A percentile compares a stretch with the other conserved stretches of the same genome.
phyloP scores from a whole-genome alignment of 2,113 vertebrate species.

The Hiodon alosoides region DNA sequence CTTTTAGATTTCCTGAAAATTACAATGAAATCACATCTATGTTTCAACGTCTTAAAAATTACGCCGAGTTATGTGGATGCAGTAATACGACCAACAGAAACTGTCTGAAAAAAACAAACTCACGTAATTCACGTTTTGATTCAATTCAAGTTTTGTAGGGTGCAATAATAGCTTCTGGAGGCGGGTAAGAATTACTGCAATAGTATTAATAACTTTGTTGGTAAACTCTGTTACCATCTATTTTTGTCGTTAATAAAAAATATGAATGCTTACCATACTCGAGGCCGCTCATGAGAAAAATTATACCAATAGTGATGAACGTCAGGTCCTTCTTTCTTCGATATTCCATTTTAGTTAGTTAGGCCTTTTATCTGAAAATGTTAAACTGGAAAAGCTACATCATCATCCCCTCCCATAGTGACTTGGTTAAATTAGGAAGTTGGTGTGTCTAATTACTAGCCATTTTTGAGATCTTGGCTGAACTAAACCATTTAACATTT shows the following conservation, averaged over 20 bases:
- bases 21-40: too few species aligned
- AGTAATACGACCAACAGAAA: too few species aligned
- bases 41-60: too few species aligned
- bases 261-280: conserved; percentile 65
- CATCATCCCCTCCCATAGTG: neutral
- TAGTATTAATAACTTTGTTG: neutral
- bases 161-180: too few species aligned
- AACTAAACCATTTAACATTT: too few species aligned
- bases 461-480: too few species aligned
- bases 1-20: too few species aligned
- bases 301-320: conserved; percentile 62
- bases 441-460: conserved; percentile 39
- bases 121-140: too few species aligned
- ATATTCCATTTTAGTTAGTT: conserved; percentile 50
- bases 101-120: too few species aligned
- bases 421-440: conserved; percentile 24
- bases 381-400: neutral
- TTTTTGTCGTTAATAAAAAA: neutral
- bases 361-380: too few species aligned
- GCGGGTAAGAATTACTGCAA: neutral
- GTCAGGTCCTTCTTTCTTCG: conserved; percentile 60
- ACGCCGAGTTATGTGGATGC: too few species aligned
- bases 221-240: neutral
- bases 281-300: conserved; percentile 71
- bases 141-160: too few species aligned